Conservation (phyloP, 2,797 vertebrate species). For the Sphenodon punctatus region DNA sequence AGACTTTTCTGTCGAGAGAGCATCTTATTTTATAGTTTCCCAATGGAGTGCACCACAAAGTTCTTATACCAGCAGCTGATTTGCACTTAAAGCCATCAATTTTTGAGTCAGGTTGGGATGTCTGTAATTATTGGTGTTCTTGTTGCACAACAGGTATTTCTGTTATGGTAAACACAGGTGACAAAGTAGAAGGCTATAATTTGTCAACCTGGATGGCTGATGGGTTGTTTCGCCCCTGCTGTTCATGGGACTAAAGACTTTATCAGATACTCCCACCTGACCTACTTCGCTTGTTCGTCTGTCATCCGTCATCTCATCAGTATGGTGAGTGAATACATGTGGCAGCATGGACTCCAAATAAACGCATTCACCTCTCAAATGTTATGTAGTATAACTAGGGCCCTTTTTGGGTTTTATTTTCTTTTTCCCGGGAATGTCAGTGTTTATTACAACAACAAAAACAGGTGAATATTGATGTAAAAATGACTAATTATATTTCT, state of each 20-base stretch:
- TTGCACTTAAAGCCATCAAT: neutral
- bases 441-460: no score
- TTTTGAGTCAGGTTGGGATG: neutral
- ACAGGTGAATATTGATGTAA: no score
- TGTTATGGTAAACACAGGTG: neutral
- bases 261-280: neutral
- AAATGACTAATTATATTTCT: no score
- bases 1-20: neutral
- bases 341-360: neutral
- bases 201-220: neutral
- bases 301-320: neutral
- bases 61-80: no score
- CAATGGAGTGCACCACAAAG: neutral
- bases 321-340: neutral
- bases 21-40: neutral
- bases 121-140: neutral
- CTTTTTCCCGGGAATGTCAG: no score
- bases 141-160: neutral
- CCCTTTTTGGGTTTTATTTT: no score
- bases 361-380: neutral
- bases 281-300: fast-evolving
- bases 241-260: neutral
- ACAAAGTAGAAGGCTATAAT: neutral
- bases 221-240: neutral
- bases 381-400: no score